Evolutionary conservation across 2,113 vertebrate genomes (phyloP), one percentile per base, ranked within the genome.

Genomic region (Bubo blakistoni): DNA sequence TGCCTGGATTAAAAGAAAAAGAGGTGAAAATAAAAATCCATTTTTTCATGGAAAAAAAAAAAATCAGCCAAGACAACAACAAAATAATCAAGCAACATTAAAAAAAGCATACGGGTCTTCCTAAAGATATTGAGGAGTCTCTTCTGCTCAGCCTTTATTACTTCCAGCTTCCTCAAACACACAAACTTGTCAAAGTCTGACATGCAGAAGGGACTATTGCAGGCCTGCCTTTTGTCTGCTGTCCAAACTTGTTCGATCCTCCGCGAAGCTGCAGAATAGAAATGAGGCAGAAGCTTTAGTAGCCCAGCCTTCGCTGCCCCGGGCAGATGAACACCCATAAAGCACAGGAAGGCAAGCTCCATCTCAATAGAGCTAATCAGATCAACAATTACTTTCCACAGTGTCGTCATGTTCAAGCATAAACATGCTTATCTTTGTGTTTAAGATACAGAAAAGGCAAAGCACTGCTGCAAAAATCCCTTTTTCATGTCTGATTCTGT

Each of bases 241-340:
- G 97, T 96, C 97, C 89, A 93, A 95, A 92, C 95, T 93, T 97
- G 97, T 88, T 95, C 58, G 18, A 80, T 89, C 57, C 61, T 42
- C 69, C 34, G 20, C 69, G 81, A 76, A 42, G 91, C 92, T 81
- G 82, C 81, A 86, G 90, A 70, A 67, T 78, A 80, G 82, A 62
- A 96, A 87, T 9, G 46, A 81, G 78, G 90, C 47, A 47, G 91
- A 80, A 92, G 87, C 74, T 84, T 62, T 5, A 78, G 70, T 19
- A 52, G 77, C 42, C 11, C 63, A 96, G 91, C 22, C 88, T 67
- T 46, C 6, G 40, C 38, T 3, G 96, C 98, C 95, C 66, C 14
- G 3, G 96, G 98, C 91, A 85, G 18, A 69, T 16, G 92, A 96
- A 96, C 92, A 92, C 92, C 88, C 96, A 94, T 47, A 77, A 88